Conservation (phyloP, 1,140 invertebrate species). For the Caenorhabditis latens region DNA sequence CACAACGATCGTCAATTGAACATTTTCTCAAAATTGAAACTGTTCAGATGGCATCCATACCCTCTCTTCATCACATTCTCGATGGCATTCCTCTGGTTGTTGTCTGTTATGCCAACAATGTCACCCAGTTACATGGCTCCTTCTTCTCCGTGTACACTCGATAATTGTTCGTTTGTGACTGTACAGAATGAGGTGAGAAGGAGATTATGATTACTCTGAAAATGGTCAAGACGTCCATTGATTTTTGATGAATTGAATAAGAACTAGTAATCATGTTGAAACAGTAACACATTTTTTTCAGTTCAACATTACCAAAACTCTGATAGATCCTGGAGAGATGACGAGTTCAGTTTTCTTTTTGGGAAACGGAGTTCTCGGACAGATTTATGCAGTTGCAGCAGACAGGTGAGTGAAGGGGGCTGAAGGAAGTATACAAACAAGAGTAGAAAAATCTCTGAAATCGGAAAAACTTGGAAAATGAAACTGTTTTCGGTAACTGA, state of each 20-base stretch:
- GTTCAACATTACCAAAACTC: conserved; percentile 25
- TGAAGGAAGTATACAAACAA: background rate
- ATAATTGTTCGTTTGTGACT: conserved; percentile 20
- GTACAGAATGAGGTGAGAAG: conserved; percentile 42
- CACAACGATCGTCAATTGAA: too few species aligned
- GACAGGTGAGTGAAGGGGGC: background rate
- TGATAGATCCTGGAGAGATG: conserved; percentile 51
- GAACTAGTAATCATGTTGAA: too few species aligned
- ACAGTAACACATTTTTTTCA: background rate
- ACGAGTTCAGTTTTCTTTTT: conserved; percentile 48
- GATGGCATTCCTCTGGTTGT: conserved; percentile 52
- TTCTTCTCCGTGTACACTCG: background rate
- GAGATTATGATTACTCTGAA: too few species aligned
- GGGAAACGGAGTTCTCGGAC: conserved; percentile 50
- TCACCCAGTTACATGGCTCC: conserved; percentile 54
- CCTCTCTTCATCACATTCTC: conserved; percentile 53
- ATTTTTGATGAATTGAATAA: too few species aligned
- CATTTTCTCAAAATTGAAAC: too few species aligned
- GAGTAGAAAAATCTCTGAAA: too few species aligned
- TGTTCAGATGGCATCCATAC: conserved; percentile 52
- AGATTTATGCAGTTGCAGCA: conserved; percentile 38
- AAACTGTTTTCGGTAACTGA: too few species aligned
- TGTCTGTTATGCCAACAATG: conserved; percentile 52
- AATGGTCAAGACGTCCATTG: too few species aligned
- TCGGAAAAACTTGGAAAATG: too few species aligned